Evolutionary conservation across 2,797 vertebrate genomes (phyloP), one percentile per base, ranked within the genome.

Genomic region (Erithacus rubecula): DNA sequence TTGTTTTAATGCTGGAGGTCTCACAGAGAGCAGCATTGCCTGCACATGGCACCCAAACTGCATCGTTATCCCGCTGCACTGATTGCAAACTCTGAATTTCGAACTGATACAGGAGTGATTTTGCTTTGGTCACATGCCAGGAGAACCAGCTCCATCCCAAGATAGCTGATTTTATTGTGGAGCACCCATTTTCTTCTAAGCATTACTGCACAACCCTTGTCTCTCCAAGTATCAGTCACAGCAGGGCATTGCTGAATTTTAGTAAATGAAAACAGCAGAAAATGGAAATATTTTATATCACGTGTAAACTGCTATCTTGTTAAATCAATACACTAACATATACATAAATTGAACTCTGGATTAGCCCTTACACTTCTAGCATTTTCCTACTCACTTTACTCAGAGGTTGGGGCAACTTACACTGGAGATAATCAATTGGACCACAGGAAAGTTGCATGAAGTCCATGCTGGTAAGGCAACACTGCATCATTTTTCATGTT

Each of bases 81-180:
- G 52, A 21, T 47, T 83, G 37, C 43, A 71, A 78, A 78, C 26
- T 76, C 74, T 32, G 65, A n/a, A 65, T 44, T 63, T 78, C 56
- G 49, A 12, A 74, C 12, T 8, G 49, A 30, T 20, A 26, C 11
- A 43, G 20, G 37, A 75, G 55, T 19, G 69, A 30, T 34, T 68
- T 81, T 83, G 46, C 51, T 43, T 63, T 14, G 13, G 37, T 39
- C 41, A 19, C 0, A 0, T 13, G 30, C 24, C 1, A 0, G 60
- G 19, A 53, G 41, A 91, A 59, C 27, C 3, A 1, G 10, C 2
- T 39, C 49, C 44, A 87, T 43, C 39, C 39, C 30, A 70, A 71
- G 7, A 32, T 3, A 49, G 1, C 29, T 49, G 3, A 9, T 58
- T 68, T 29, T 21, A 9, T n/a, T 65, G 5, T 18, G n/a, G 9